phyloP scores from a whole-genome alignment of 2,888 invertebrate species.

The Meghimatium bilineatum region DNA sequence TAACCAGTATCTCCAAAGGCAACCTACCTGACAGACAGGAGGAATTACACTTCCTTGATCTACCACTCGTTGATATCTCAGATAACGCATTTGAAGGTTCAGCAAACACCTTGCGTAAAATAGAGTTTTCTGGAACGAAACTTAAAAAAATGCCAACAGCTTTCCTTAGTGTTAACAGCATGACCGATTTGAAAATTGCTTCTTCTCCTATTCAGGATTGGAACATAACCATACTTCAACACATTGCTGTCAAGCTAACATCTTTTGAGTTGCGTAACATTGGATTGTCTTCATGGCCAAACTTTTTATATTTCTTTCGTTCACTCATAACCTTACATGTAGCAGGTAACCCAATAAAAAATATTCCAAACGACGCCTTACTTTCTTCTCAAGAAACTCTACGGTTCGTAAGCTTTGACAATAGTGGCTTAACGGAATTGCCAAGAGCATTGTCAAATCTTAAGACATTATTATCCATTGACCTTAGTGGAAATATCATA shows the following conservation, averaged over 20 bases:
- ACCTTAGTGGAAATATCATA: not conserved
- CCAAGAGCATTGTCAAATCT: conserved; percentile 1
- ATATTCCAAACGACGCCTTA: not conserved
- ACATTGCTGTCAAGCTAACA: not conserved
- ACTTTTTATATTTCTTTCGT: not conserved
- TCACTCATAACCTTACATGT: not conserved
- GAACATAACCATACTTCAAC: not conserved
- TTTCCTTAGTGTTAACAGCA: not conserved
- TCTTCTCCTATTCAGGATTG: not conserved
- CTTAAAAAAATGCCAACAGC: not conserved
- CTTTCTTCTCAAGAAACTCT: not conserved
- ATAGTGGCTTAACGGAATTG: not conserved
- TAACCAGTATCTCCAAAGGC: not conserved
- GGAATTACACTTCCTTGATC: not conserved
- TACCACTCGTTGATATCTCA: not conserved
- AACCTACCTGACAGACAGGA: not conserved
- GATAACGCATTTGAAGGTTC: not conserved
- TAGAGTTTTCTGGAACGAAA: not conserved
- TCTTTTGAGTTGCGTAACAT: not conserved
- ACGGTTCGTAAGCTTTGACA: not conserved
- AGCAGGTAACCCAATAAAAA: not conserved
- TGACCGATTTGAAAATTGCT: not conserved
- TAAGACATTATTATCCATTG: not conserved
- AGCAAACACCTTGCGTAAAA: not conserved
- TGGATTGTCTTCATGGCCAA: not conserved